A percentile compares a stretch with the other conserved stretches of the same genome.
phyloP scores from a whole-genome alignment of 1,140 invertebrate genomes.

The Drosophila bifasciata region DNA sequence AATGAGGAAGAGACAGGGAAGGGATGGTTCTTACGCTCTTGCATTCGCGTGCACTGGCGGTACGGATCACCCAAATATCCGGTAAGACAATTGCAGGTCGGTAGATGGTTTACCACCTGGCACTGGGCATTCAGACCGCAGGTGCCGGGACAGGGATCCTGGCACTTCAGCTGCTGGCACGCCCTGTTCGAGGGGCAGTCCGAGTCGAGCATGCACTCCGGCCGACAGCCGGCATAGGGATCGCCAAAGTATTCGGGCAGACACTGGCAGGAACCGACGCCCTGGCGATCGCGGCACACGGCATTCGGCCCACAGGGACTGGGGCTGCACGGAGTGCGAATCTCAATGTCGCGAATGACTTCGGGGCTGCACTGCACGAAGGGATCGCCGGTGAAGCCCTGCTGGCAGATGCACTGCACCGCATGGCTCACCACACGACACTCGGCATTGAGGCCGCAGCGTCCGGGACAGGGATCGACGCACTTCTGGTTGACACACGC shows the following conservation, averaged over 20 bases:
- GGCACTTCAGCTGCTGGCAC: slow-evolving; percentile 89
- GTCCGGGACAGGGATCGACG: slow-evolving; percentile 91
- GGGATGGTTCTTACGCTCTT: slow-evolving; percentile 74
- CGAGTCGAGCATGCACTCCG: slow-evolving; percentile 87
- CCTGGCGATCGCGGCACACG: slow-evolving; percentile 88
- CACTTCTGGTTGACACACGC: slow-evolving; percentile 92
- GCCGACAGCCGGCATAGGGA: slow-evolving; percentile 90
- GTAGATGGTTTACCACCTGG: slow-evolving; percentile 89
- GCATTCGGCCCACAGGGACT: slow-evolving; percentile 91
- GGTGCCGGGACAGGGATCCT: slow-evolving; percentile 89
- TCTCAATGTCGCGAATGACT: slow-evolving; percentile 75
- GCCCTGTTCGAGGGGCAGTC: slow-evolving; percentile 89
- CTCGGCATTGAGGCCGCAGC: slow-evolving; percentile 91
- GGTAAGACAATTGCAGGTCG: slow-evolving; percentile 88
- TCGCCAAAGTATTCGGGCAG: slow-evolving; percentile 90
- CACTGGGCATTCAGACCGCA: slow-evolving; percentile 91
- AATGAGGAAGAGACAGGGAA: slow-evolving; percentile 1
- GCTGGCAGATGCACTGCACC: slow-evolving; percentile 90
- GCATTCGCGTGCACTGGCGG: slow-evolving; percentile 84
- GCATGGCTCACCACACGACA: slow-evolving; percentile 92
- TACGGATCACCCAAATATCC: slow-evolving; percentile 89
- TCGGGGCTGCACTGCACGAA: slow-evolving; percentile 87
- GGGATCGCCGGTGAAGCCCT: slow-evolving; percentile 90
- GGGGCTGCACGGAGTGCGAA: slow-evolving; percentile 87
- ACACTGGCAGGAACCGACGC: slow-evolving; percentile 89